Percentiles rank a stretch among this genome's conserved stretches.
These are phyloP conservation scores for Psittacula cyanocephala DNA, from an alignment of 2,113 vertebrate species.

Conservation along the genomic window DNA sequence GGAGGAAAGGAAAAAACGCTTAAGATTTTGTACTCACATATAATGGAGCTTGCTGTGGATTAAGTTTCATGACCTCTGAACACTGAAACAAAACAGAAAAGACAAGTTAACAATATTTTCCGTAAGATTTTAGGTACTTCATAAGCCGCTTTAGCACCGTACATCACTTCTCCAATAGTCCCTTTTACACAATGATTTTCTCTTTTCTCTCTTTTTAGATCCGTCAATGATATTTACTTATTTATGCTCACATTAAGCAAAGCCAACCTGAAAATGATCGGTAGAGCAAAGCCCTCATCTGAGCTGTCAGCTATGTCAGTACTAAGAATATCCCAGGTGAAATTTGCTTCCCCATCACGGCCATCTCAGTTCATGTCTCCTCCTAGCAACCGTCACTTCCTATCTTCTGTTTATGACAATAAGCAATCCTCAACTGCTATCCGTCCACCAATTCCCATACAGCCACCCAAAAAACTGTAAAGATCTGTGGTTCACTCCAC, in stretches of 20 bases:
- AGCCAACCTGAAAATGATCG: neutral
- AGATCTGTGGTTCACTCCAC: neutral
- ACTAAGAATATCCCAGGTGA: neutral
- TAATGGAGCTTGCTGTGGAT: slow-evolving; percentile 94
- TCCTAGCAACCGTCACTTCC: neutral
- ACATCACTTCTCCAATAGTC: neutral
- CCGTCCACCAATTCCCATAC: neutral
- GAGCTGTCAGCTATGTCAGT: neutral
- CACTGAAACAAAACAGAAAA: slow-evolving; percentile 78
- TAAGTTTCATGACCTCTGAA: slow-evolving; percentile 98
- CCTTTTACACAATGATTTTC: neutral
- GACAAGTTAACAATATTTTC: neutral
- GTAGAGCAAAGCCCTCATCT: neutral
- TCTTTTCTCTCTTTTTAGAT: neutral
- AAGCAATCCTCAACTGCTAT: neutral
- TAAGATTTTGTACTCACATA: slow-evolving; percentile 88
- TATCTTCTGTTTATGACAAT: neutral
- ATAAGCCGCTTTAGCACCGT: neutral
- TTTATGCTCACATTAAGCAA: neutral
- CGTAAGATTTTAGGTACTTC: neutral
- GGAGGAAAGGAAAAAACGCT: neutral
- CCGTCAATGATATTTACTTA: no score
- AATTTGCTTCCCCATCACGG: neutral
- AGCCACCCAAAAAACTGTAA: neutral
- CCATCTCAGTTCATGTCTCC: neutral